phyloP scores from a whole-genome alignment of 2,888 invertebrate genomes.

The Tortrix viridana region DNA sequence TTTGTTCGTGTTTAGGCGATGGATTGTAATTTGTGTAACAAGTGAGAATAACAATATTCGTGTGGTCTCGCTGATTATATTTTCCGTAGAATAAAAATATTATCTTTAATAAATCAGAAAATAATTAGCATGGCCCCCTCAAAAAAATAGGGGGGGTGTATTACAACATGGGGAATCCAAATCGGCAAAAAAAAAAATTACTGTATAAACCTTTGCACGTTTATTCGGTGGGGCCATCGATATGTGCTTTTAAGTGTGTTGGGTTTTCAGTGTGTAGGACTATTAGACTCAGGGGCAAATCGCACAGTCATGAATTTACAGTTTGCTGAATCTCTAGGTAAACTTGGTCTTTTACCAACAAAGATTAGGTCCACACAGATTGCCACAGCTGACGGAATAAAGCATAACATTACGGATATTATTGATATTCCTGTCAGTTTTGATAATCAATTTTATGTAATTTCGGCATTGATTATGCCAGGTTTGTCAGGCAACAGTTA shows the following conservation, averaged over 20 bases:
- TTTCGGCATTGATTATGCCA: conserved; percentile 23
- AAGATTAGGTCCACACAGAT: conserved; percentile 6
- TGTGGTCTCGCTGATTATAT: too few species aligned
- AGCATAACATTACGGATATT: conserved; percentile 5
- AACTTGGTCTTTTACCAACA: conserved; percentile 12
- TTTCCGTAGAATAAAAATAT: too few species aligned
- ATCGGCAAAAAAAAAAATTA: too few species aligned
- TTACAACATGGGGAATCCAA: too few species aligned
- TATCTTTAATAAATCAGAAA: too few species aligned
- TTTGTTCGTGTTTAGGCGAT: too few species aligned
- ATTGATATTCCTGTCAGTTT: conserved; percentile 16
- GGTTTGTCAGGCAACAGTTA: conserved; percentile 17
- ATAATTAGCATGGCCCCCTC: too few species aligned
- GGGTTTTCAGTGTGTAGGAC: conserved; percentile 10
- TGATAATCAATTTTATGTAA: conserved; percentile 22
- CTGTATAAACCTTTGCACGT: too few species aligned
- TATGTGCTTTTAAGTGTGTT: conserved; percentile 24
- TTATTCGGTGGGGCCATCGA: too few species aligned
- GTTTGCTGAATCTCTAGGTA: conserved; percentile 10
- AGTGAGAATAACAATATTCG: too few species aligned
- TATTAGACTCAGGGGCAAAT: conserved; percentile 31
- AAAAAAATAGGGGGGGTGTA: too few species aligned
- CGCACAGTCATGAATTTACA: conserved; percentile 17
- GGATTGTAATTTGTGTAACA: too few species aligned
- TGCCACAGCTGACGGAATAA: conserved; percentile 23